Conservation (phyloP, 2,797 vertebrate species). For the Malurus splendens region DNA sequence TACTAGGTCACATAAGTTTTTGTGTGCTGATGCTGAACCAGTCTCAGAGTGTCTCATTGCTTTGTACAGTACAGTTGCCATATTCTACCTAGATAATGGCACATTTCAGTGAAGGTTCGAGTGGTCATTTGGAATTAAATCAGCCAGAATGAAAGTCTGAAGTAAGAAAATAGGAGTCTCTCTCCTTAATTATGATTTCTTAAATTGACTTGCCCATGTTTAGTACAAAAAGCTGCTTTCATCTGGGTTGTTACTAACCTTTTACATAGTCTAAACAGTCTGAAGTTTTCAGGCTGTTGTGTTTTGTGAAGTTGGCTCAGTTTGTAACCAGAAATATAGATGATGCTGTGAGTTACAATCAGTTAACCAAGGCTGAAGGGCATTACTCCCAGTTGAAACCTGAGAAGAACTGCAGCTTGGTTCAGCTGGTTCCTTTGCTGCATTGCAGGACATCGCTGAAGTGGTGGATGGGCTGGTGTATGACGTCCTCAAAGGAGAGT, state of each 20-base stretch:
- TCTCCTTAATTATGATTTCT: background rate
- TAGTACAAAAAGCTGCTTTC: background rate
- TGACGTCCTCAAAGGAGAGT: constrained; percentile 77
- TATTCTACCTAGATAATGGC: background rate
- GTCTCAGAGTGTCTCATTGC: background rate
- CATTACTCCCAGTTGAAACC: background rate
- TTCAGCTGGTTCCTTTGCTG: background rate
- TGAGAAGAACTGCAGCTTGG: background rate
- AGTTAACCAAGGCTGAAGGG: background rate
- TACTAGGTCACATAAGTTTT: background rate
- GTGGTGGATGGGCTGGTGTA: constrained; percentile 79
- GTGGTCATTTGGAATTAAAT: background rate
- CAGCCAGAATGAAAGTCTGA: background rate
- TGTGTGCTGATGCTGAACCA: background rate
- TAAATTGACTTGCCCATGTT: background rate
- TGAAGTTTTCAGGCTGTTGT: background rate
- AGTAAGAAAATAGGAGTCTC: background rate
- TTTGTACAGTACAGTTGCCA: background rate
- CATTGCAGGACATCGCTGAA: constrained; percentile 76
- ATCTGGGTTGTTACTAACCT: background rate
- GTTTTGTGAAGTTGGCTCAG: background rate
- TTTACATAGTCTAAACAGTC: background rate
- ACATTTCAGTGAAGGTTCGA: background rate
- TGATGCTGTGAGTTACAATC: background rate
- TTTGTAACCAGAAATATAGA: background rate